A percentile compares a stretch with the other conserved stretches of the same genome.
phyloP scores from a whole-genome alignment of 2,797 vertebrate genomes.

The Manis javanica region DNA sequence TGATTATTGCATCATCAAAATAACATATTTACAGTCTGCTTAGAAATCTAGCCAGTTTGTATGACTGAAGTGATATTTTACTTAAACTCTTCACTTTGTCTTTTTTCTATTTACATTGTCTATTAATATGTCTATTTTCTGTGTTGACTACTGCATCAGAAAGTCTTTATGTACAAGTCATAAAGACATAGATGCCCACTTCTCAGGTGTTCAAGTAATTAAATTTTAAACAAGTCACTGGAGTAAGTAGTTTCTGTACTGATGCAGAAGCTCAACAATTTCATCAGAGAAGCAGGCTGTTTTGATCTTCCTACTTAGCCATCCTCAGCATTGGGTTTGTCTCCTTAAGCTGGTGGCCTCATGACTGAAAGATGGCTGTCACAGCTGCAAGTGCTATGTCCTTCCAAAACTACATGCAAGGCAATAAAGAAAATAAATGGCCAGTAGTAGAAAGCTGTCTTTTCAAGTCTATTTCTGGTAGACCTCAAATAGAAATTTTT shows the following conservation, averaged over 20 bases:
- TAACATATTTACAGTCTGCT: not conserved
- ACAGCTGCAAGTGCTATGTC: not conserved
- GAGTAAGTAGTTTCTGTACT: not conserved
- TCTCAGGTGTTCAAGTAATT: not conserved
- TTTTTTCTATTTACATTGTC: not conserved
- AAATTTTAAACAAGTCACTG: not conserved
- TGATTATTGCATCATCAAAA: not conserved
- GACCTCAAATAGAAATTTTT: not conserved
- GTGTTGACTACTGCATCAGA: not conserved
- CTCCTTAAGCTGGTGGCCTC: not conserved
- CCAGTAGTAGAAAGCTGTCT: not conserved
- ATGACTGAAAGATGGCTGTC: not conserved
- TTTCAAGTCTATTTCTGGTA: not conserved
- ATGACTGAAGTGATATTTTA: not conserved
- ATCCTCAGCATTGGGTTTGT: not conserved
- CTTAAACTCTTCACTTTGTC: not conserved
- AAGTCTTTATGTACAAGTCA: not conserved
- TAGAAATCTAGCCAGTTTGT: not conserved
- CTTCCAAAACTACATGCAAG: not conserved
- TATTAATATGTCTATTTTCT: not conserved
- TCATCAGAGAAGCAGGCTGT: not conserved
- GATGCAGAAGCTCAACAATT: not conserved
- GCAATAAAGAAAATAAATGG: not conserved
- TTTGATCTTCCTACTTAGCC: not conserved
- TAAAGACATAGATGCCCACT: not conserved